Evolutionary conservation across 2,888 invertebrate genomes (phyloP), one percentile per base, ranked within the genome.

Genomic region (Chironomus tentans): DNA sequence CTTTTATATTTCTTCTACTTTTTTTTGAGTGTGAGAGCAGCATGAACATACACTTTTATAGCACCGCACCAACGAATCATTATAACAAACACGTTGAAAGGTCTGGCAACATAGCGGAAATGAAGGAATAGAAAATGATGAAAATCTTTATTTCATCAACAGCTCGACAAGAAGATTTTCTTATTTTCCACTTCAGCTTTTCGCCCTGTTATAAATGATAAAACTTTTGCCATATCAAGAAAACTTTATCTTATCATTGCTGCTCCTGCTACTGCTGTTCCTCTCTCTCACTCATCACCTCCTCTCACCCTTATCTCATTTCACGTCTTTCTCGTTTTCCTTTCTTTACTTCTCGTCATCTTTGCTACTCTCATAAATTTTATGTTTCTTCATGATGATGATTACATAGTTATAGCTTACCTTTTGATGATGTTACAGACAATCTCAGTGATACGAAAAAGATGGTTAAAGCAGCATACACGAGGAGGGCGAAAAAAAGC

Each of bases 381-480:
- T 74, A 74, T 68, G 65, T 47, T 65, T 5, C 68, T 74, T 61
- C 74, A 68, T 68, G 74, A 74, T 72, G 72, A 72, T 74, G 74
- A 74, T 74, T 74, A 74, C 62, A 61, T 74, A 74, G 74, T 74
- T 74, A 74, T 18, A 74, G 74, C 74, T 74, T 72, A 68, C 74
- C 74, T 74, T 74, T 74, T 74, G 74, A 74, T 74, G 74, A 74
- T 74, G 74, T 74, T 74, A 74, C 74, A 73, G 72, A 73, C 72
- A 74, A 74, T 74, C 74, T 74, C 74, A 74, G 74, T 62, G 68
- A 21, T 62, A 61, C 12, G 28, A 65, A 74, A 68, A 62, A 24
- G 38, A 74, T 46, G 62, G 48, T 74, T 68, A 68, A 68, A n/a
- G 47, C 13, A 68, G 47, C 3, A 12, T 4, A 46, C 7, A 21